phyloP scores from a whole-genome alignment of 2,888 invertebrate genomes.

The Drosophila bunnanda region DNA sequence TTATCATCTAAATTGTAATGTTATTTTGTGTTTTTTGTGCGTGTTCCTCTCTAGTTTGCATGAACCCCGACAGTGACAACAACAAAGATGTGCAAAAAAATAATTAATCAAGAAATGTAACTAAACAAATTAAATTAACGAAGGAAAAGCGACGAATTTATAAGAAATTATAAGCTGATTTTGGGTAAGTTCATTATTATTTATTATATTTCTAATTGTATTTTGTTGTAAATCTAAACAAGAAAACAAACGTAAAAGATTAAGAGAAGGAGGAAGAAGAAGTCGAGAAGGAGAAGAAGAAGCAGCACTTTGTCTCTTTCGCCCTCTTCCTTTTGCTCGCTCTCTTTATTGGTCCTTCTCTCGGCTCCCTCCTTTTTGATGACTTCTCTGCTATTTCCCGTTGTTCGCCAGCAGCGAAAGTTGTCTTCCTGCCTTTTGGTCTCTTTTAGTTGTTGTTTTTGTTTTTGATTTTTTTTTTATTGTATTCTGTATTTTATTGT shows the following conservation, averaged over 20 bases:
- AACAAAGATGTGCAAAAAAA: conserved; percentile 4
- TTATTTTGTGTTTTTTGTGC: not conserved
- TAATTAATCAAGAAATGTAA: conserved; percentile 1
- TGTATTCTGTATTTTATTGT: conserved; percentile 8
- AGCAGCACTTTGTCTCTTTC: conserved; percentile 3
- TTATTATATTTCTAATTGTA: conserved; percentile 60
- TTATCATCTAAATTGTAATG: conserved; percentile 5
- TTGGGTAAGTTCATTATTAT: conserved; percentile 24
- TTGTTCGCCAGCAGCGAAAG: conserved; percentile 77
- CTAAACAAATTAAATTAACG: not conserved
- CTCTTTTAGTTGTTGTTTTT: conserved; percentile 16
- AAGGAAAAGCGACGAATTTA: not conserved
- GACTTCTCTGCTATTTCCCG: conserved; percentile 44
- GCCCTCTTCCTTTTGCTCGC: not conserved
- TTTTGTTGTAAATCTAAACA: conserved; percentile 58
- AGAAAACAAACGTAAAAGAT: conserved; percentile 18
- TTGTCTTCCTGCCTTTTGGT: conserved; percentile 79
- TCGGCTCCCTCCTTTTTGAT: conserved; percentile 15
- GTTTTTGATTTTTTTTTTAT: not conserved
- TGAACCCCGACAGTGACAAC: conserved; percentile 2
- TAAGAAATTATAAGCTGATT: not conserved
- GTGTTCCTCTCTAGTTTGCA: conserved; percentile 15
- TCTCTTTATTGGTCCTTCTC: conserved; percentile 8
- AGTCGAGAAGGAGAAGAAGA: not conserved
- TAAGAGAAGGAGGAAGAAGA: not conserved